Conservation (phyloP, 2,888 invertebrate species). For the Lasioglossum oenotherae region DNA sequence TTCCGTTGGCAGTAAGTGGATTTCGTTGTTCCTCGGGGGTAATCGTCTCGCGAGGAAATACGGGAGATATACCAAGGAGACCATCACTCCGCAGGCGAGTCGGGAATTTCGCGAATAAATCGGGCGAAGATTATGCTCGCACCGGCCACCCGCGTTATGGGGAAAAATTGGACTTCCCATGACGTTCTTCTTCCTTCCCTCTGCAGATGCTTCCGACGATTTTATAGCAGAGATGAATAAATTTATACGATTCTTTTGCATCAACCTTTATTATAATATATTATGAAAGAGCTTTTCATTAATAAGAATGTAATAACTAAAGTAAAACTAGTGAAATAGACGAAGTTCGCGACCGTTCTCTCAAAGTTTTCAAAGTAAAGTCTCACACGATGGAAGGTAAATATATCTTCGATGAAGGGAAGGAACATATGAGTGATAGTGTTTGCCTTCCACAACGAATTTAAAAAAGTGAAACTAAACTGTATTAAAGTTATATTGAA, state of each 20-base stretch:
- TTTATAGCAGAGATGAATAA: not conserved
- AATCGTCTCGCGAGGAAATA: slow-evolving; percentile 52
- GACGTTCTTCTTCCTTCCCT: not conserved
- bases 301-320: not conserved
- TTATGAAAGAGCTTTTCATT: not conserved
- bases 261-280: too few species aligned
- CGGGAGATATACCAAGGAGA: slow-evolving; percentile 10
- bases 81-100: slow-evolving; percentile 25
- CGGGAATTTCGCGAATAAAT: slow-evolving; percentile 44
- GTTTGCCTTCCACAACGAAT: not conserved
- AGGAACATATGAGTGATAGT: not conserved
- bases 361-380: not conserved
- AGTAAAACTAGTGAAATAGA: not conserved
- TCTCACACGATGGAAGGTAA: not conserved
- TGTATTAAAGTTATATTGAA: not conserved
- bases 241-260: not conserved
- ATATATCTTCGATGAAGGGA: not conserved
- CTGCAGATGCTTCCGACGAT: not conserved
- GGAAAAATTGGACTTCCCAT: not conserved
- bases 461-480: not conserved
- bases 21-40: slow-evolving; percentile 51
- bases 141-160: not conserved
- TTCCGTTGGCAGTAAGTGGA: slow-evolving; percentile 45
- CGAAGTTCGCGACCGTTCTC: not conserved
- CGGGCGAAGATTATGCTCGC: slow-evolving; percentile 37